phyloP scores from a whole-genome alignment of 2,888 invertebrate species.

The Lithophane ornitopus region DNA sequence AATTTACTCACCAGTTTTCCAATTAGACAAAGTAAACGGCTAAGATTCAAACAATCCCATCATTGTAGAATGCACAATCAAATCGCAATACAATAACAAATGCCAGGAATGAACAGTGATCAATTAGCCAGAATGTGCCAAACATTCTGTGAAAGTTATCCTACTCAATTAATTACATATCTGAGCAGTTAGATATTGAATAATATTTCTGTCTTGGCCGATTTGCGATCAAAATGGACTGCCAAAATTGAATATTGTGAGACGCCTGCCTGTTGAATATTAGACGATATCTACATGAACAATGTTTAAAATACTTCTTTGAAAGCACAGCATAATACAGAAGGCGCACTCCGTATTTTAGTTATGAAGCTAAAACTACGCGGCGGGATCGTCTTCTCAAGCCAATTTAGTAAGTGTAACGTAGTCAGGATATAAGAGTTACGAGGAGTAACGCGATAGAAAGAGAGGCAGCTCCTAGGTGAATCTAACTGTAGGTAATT shows the following conservation, averaged over 20 bases:
- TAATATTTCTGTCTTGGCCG: neutral
- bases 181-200: neutral
- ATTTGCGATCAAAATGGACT: neutral
- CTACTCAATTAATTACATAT: constrained; percentile 2
- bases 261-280: neutral
- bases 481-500: too few species aligned
- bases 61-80: neutral
- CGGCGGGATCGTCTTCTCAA: too few species aligned
- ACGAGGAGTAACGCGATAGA: too few species aligned
- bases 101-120: constrained; percentile 32
- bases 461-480: too few species aligned
- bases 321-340: too few species aligned
- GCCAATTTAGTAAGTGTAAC: too few species aligned
- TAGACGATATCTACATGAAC: neutral
- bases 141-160: constrained; percentile 10
- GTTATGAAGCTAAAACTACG: too few species aligned
- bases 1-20: neutral
- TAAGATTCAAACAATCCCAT: neutral
- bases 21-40: neutral
- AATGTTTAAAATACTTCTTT: neutral
- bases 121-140: constrained; percentile 29
- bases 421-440: too few species aligned
- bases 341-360: too few species aligned
- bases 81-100: constrained; percentile 31
- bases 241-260: neutral